These are phyloP conservation scores for Syngnathus acus DNA, from an alignment of 2,797 vertebrate genomes.

Conservation along the genomic window DNA sequence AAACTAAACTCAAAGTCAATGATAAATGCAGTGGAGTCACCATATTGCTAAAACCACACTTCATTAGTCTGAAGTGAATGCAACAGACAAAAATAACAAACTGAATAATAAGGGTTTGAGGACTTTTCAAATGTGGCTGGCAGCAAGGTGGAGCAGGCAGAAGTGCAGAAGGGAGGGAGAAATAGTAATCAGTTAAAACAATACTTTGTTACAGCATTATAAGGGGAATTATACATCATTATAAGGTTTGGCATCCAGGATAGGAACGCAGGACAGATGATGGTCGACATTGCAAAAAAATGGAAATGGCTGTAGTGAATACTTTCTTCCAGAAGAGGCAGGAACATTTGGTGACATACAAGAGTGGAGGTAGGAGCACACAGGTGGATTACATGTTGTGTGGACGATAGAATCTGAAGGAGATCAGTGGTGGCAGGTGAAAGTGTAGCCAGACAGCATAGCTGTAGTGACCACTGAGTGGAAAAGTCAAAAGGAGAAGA, in stretches of 20 bases:
- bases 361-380: too few species aligned
- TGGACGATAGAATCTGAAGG: too few species aligned
- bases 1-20: slow-evolving; percentile 69
- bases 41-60: slow-evolving; percentile 58
- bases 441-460: too few species aligned
- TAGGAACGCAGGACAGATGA: too few species aligned
- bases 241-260: neutral
- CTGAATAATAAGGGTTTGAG: slow-evolving; percentile 12
- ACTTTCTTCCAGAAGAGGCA: too few species aligned
- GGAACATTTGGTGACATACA: too few species aligned
- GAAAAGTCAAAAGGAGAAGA: too few species aligned
- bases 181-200: neutral
- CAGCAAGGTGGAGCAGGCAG: slow-evolving; percentile 4
- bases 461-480: too few species aligned
- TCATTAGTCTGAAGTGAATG: slow-evolving; percentile 58
- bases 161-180: neutral
- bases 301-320: too few species aligned
- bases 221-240: neutral
- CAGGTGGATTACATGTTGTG: too few species aligned
- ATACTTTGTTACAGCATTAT: neutral
- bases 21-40: slow-evolving; percentile 61
- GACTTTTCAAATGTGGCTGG: slow-evolving; percentile 13
- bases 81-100: slow-evolving; percentile 41
- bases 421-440: too few species aligned
- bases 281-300: too few species aligned